Conservation (phyloP, 2,113 vertebrate genomes). For the Corvus moneduloides region DNA sequence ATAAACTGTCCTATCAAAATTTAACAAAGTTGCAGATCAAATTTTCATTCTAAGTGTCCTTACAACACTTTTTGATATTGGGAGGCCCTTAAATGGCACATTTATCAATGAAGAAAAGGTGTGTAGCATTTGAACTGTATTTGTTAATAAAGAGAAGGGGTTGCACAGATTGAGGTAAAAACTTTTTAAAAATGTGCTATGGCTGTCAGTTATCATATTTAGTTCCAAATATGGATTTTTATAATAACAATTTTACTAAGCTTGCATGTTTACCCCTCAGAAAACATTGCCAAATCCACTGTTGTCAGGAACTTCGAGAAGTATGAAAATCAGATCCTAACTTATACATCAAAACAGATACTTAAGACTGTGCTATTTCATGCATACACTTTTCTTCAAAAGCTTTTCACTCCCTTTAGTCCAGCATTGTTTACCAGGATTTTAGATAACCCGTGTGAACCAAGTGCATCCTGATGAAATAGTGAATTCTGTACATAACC, state of each 20-base stretch:
- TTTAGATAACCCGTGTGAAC: not conserved
- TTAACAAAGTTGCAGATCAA: not conserved
- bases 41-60: slow-evolving; percentile 57
- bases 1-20: slow-evolving; percentile 32
- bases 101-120: slow-evolving; percentile 23
- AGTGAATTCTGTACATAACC: not conserved
- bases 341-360: not conserved
- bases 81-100: slow-evolving; percentile 2
- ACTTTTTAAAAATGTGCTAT: not conserved
- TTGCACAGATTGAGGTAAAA: not conserved
- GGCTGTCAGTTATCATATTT: not conserved
- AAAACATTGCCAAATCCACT: not conserved
- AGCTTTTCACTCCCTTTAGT: slow-evolving; percentile 45
- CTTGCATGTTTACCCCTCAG: not conserved
- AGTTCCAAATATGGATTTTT: not conserved
- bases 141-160: slow-evolving; percentile 30
- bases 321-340: not conserved
- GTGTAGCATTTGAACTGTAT: slow-evolving; percentile 8
- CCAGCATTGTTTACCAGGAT: slow-evolving; percentile 3
- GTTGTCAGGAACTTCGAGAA: not conserved
- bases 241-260: not conserved
- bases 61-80: slow-evolving; percentile 4
- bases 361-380: not conserved
- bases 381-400: slow-evolving; percentile 4
- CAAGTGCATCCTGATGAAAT: slow-evolving; percentile 14